These are phyloP conservation scores for Zaprionus africanus DNA, from an alignment of 1,140 invertebrate genomes.

Conservation along the genomic window DNA sequence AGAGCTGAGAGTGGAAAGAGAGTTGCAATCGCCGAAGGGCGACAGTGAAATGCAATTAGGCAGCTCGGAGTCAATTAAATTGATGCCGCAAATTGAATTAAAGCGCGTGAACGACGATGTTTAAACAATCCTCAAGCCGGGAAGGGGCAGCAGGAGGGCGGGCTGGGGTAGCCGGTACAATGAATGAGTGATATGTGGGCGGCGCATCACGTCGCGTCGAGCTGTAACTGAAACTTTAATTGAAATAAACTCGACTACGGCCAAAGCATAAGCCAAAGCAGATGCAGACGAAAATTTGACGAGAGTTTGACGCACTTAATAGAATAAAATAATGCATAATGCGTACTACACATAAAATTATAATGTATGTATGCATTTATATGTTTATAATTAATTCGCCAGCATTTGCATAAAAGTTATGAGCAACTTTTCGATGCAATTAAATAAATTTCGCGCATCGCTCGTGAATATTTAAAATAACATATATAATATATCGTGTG, in stretches of 20 bases:
- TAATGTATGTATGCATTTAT: slow-evolving; percentile 6
- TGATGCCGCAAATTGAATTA: slow-evolving; percentile 72
- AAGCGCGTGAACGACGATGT: slow-evolving; percentile 60
- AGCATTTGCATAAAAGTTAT: slow-evolving; percentile 58
- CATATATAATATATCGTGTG: background rate
- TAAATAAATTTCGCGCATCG: slow-evolving; percentile 8
- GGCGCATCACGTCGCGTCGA: background rate
- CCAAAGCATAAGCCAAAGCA: background rate
- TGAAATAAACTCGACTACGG: slow-evolving; percentile 5
- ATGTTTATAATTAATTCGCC: slow-evolving; percentile 38
- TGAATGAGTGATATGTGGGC: slow-evolving; percentile 16
- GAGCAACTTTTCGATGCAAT: slow-evolving; percentile 42
- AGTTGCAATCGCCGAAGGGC: slow-evolving; percentile 28
- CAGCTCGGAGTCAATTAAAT: slow-evolving; percentile 60
- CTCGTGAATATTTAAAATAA: slow-evolving; percentile 8
- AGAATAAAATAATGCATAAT: slow-evolving; percentile 4
- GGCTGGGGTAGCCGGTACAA: background rate
- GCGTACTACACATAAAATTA: background rate
- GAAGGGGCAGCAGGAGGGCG: background rate
- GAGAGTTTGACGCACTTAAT: slow-evolving; percentile 5
- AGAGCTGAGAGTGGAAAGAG: background rate
- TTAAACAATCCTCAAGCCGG: slow-evolving; percentile 11
- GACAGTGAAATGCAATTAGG: slow-evolving; percentile 75
- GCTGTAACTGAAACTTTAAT: slow-evolving; percentile 12
- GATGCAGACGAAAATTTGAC: slow-evolving; percentile 4